Evolutionary conservation across 1,140 invertebrate genomes (phyloP), one percentile per base, ranked within the genome.

Genomic region (Caenorhabditis brenneri): DNA sequence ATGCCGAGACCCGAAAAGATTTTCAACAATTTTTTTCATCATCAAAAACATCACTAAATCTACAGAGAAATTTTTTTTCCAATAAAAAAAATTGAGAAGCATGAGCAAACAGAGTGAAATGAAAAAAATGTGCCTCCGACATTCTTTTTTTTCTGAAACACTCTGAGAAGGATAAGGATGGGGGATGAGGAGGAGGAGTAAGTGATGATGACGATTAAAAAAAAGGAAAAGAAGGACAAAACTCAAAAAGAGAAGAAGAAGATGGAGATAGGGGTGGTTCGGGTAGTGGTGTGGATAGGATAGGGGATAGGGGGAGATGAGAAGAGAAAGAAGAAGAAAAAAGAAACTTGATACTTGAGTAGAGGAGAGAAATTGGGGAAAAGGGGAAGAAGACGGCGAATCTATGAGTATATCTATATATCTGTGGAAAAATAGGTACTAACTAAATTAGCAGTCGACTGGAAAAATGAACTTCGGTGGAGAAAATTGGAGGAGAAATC

Each of bases 371-470:
- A n/a, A n/a, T n/a, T n/a, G n/a, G 55, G 27, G 29, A 58, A 7
- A 46, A 46, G 42, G n/a, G n/a, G 49, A 51, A 51, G 49, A 51
- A 51, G 53, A 24, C 9, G 24, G 22, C 22, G 53, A 55, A 74
- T 74, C 65, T 74, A 46, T 74, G 65, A 74, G 65, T 74, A n/a
- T n/a, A 74, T 74, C 65, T 74, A 74, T 74, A 31, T 74, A 74
- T 74, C 65, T 74, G 36, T n/a, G 39, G 39, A 42, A 42, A 74
- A n/a, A 74, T 42, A 36, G 19, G 46, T 74, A 42, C 65, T 74
- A n/a, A 74, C 22, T n/a, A 46, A 46, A 46, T 46, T 46, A 46
- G 42, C 42, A 46, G 16, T 46, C 42, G 42, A 15, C 48, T 42
- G 39, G 5, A 42, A 42, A 6, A 42, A 42, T 12, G 39, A 12